Evolutionary conservation across 2,888 invertebrate genomes (phyloP).

Genomic region (Chalcis sispes): DNA sequence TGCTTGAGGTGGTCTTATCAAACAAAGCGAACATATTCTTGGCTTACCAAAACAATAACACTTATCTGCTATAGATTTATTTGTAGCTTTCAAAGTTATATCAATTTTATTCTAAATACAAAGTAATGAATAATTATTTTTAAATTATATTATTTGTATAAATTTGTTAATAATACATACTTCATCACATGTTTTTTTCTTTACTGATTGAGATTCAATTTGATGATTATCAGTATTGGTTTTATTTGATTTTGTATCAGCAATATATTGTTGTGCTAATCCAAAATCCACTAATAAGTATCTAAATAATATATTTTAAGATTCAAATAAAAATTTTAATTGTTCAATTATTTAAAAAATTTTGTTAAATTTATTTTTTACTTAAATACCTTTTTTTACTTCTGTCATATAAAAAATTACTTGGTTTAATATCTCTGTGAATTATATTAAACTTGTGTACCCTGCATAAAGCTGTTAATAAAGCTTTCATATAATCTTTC

Average conservation of each 20-base stretch:
- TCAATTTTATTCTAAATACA: conserved; percentile 51
- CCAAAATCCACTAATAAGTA: conserved; percentile 93
- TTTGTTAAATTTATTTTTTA: conserved; percentile 42
- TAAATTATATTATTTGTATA: conserved; percentile 17
- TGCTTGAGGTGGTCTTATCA: conserved; percentile 80
- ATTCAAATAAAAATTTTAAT: conserved; percentile 18
- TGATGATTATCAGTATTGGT: conserved; percentile 8
- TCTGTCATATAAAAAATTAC: conserved; percentile 92
- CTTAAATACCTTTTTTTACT: conserved; percentile 81
- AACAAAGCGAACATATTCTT: conserved; percentile 83
- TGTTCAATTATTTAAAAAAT: not conserved
- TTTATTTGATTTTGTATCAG: conserved; percentile 56
- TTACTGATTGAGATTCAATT: conserved; percentile 55
- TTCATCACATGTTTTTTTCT: conserved; percentile 68
- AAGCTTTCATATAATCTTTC: conserved; percentile 87
- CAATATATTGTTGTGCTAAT: conserved; percentile 83
- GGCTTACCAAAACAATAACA: conserved; percentile 85
- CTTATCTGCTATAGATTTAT: conserved; percentile 67
- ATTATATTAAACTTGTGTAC: conserved; percentile 91
- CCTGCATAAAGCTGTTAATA: conserved; percentile 85
- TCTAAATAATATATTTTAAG: conserved; percentile 71
- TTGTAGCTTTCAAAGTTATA: conserved; percentile 56
- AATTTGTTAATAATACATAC: conserved; percentile 60
- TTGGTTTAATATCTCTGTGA: conserved; percentile 93
- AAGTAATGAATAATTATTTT: conserved; percentile 33